Evolutionary conservation across 2,113 vertebrate species (phyloP), one percentile per base, ranked within the genome.

Genomic region (Xyrauchen texanus): DNA sequence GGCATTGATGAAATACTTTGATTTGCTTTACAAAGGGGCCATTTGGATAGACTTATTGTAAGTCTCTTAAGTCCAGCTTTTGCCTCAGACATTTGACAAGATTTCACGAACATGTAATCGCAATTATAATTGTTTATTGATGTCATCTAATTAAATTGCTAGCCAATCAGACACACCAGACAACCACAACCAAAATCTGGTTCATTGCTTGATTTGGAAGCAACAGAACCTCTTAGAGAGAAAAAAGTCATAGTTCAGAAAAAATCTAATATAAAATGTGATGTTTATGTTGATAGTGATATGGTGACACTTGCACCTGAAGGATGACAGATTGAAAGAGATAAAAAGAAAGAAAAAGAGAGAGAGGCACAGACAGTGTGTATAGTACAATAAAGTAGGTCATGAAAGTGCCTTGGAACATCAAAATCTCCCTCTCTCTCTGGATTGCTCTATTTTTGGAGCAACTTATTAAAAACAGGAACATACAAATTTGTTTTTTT

Each of bases 391-490:
- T 34, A 34, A 34, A 1, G 21, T 34, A 34, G 21, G 21, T 34
- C 21, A 1, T 34, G 21, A 34, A 34, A 34, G 47, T 7, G 49
- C 52, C 16, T 51, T 1, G 4, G 16, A 68, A 52, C 34, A 47
- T 68, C 21, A 4, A 15, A 63, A 44, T 63, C 21, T 34, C 21
- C 3, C 61, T 63, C 61, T 63, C 21, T 34, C 21, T 47, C 4
- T 49, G 65, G 65, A 67, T 49, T 67, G 15, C 21, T 63, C n/a
- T 49, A 49, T 51, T 51, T 68, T 51, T 68, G 47, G 47, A 68
- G 9, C 66, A 68, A 68, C 47, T 68, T 6, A 52, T 68, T 52
- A 68, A 76, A 60, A 61, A 75, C 71, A 73, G 44, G 15, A 60
- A 63, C 55, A 63, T 9, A 51, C 21, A 34, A 64, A 52, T 49